Evolutionary conservation across 2,113 vertebrate species (phyloP), one percentile per base, ranked within the genome.

Genomic region (Scomber japonicus): DNA sequence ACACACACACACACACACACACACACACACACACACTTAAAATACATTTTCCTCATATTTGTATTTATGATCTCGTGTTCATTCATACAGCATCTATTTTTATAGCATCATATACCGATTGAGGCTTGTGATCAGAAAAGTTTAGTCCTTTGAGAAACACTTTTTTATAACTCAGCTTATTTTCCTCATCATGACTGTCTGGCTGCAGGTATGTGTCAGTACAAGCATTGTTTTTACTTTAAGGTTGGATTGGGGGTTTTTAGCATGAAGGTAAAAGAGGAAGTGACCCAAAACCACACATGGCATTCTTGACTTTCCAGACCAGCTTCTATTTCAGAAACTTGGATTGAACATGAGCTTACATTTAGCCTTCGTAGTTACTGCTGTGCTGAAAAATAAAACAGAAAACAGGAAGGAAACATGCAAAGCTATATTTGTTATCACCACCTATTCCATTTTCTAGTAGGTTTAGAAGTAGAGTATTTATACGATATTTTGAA

Each of bases 71-170:
- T 46, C 54, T 4, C 24, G 6, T 1, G 17, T 50, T 14, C 13
- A 40, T 31, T 54, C 61, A 46, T 3, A n/a, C 50, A 9, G 2
- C 10, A 45, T 75, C 35, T 67, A 55, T 71, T 66, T 72, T 13
- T 12, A 67, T 5, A 17, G 12, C 40, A 40, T 73, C 45, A 31
- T 57, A n/a, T 51, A 12, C 31, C 57, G 9, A 51, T 17, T 2
- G 4, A 66, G 21, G 4, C 64, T 70, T n/a, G 55, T 76, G 57
- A 78, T 51, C 53, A 59, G 50, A 62, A 49, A 64, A 5, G 9
- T 11, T 55, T 12, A 35, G 12, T 51, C 2, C 5, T 11, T 69
- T 4, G 3, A 24, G 11, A 15, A 19, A 30, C 5, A 13, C 45
- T 55, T 14, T 53, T 60, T 15, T 51, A 4, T 44, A 11, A 24